Evolutionary conservation across 2,888 invertebrate genomes (phyloP), one percentile per base, ranked within the genome.

Genomic region (Zootermopsis nevadensis): DNA sequence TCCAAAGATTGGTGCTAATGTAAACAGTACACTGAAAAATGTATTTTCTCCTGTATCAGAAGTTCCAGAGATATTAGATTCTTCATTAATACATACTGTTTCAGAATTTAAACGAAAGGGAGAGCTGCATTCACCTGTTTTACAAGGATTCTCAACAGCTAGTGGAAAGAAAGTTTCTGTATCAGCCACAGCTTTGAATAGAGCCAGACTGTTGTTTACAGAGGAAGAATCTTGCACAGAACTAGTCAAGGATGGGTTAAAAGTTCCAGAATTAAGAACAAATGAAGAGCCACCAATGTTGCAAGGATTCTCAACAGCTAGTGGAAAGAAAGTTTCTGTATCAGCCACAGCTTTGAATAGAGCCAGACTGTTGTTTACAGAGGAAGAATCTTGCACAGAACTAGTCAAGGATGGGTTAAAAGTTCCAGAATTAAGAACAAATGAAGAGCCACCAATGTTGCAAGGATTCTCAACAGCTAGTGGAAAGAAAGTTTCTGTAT

Each of bases 181-280:
- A 31, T 55, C 31, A 48, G 60, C 55, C 3, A 27, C n/a, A 38
- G 30, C 48, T 33, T 72, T 33, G 38, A 77, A 83, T n/a, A 89
- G 86, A 85, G 87, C 88, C 22, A 88, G 87, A 86, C 86, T 87
- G 19, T 83, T 90, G 1, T 88, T 88, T 84, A 82, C 88, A 82
- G 86, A 88, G 85, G 84, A 83, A 86, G 30, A 24, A 33, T 8
- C 6, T 24, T 31, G n/a, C n/a, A 48, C 84, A 84, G 74, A 48
- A 48, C 48, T 15, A 48, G 48, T 48, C 15, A 48, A 15, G 10
- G 8, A 15, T 48, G 48, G 10, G 15, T 8, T 15, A 48, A 15
- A 12, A 48, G 8, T 15, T 48, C 15, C 48, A 48, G 48, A 48
- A 48, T 48, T 48, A 48, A n/a, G 2, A 27, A 48, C 19, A 27